Base-by-base conservation (phyloP, 2,888 invertebrate species). In the Archips xylosteana region DNA sequence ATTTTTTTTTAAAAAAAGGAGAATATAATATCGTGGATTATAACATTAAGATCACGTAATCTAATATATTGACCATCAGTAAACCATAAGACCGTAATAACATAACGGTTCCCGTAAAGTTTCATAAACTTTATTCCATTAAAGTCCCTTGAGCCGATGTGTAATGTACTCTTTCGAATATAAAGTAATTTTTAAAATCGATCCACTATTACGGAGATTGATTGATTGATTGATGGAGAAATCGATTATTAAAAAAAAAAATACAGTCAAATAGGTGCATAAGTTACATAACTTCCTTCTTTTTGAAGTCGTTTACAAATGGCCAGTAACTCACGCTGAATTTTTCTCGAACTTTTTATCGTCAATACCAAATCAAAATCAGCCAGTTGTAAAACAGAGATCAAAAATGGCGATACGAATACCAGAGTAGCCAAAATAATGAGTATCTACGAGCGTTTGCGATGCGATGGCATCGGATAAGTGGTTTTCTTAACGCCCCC, bases 401-500 rank as follows among this genome's bases (percentile, higher is more conserved):
- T 81, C 81, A 80, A 82, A 72, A 84, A 81, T 83, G 83, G 83
- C 83, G 87, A 88, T 89, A 86, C 84, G 83, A 85, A 87, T 87
- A 83, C 82, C 85, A 88, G 70, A 91, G 91, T 91, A 92, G 92
- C 91, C 88, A 88, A 92, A 92, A 92, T 92, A 89, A 90, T 89
- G 87, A 85, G 87, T 85, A 82, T 85, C 86, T 81, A 74, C 69
- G 65, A 45, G 69, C 73, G 74, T 87, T 84, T 83, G 82, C 73
- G 64, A 23, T 49, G 80, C 84, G 90, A 92, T 92, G 87, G 88
- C 87, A 91, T 90, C 87, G 86, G 90, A 91, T 91, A 92, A 92
- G 92, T 91, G 90, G 91, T 92, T 93, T 91, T 93, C 91, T 92
- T 89, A 91, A 92, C 92, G 93, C 92, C 92, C 91, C 90, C 84